Conservation (phyloP, 2,797 vertebrate species). For the Denticeps clupeoides region DNA sequence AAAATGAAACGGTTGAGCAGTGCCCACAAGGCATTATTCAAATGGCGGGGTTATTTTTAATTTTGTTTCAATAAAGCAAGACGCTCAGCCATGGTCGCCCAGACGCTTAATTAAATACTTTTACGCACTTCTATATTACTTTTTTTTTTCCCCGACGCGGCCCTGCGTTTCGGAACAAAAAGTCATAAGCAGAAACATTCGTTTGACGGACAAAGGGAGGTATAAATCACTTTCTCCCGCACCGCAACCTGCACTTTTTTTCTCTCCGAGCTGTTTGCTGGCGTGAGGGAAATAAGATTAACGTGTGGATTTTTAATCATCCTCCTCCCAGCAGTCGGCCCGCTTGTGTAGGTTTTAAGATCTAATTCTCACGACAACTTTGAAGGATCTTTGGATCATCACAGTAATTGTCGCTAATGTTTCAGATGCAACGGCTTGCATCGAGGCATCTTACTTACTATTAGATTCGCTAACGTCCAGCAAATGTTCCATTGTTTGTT, state of each 20-base stretch:
- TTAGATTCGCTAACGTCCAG: too few species aligned
- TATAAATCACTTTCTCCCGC: conserved; percentile 40
- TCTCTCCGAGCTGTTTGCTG: conserved; percentile 27
- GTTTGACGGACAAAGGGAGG: conserved; percentile 52
- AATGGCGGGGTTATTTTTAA: conserved; percentile 48
- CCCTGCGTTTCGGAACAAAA: conserved; percentile 48
- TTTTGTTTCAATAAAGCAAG: conserved; percentile 55
- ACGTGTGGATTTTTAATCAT: too few species aligned
- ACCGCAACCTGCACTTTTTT: conserved; percentile 12
- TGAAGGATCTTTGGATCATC: too few species aligned
- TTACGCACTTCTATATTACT: conserved; percentile 48
- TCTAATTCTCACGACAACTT: too few species aligned
- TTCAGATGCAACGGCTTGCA: too few species aligned
- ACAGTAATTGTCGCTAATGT: too few species aligned
- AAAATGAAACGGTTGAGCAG: conserved; percentile 49
- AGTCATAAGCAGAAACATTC: conserved; percentile 49
- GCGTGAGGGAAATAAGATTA: conserved; percentile 32
- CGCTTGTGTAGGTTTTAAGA: too few species aligned
- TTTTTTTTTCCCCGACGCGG: background rate
- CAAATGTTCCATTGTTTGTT: too few species aligned
- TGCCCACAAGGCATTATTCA: conserved; percentile 54
- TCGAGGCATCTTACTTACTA: too few species aligned
- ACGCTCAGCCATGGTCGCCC: conserved; percentile 50
- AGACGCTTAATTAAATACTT: conserved; percentile 59
- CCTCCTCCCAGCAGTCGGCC: too few species aligned